Conservation (phyloP, 2,113 vertebrate genomes). For the Stomatorhinus ivindoensis region DNA sequence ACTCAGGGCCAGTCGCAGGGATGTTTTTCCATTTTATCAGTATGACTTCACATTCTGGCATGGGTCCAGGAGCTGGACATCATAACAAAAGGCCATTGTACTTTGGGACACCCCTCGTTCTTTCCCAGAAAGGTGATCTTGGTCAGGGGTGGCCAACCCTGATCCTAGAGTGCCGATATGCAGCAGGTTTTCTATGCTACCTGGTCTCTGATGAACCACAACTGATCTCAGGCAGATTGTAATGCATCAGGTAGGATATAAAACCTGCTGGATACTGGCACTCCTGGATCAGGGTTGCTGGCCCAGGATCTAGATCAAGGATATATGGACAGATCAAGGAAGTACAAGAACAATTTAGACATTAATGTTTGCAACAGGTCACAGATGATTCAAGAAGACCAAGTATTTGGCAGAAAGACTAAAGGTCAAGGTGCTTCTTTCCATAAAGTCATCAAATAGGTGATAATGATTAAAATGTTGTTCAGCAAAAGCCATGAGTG, state of each 20-base stretch:
- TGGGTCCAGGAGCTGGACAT: slow-evolving; percentile 20
- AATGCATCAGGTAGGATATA: background rate
- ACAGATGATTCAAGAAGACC: background rate
- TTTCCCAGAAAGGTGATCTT: background rate
- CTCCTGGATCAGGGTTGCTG: background rate
- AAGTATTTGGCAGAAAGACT: background rate
- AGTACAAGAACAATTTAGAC: background rate
- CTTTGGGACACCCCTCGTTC: background rate
- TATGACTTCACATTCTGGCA: slow-evolving; percentile 14
- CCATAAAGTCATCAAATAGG: background rate
- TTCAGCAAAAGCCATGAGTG: background rate
- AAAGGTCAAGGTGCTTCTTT: background rate
- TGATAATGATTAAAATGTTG: background rate
- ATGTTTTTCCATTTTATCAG: slow-evolving; percentile 10
- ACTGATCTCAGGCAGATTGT: background rate
- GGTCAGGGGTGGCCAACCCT: background rate
- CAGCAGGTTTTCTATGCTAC: background rate
- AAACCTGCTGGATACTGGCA: background rate
- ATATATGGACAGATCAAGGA: background rate
- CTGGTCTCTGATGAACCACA: background rate
- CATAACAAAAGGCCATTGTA: background rate
- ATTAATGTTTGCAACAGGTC: background rate
- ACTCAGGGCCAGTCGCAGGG: slow-evolving; percentile 21
- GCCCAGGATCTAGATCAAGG: background rate
- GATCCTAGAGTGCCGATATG: background rate